A percentile compares a stretch with the other conserved stretches of the same genome.
Conservation (phyloP, 2,113 vertebrate species). For the Mobula hypostoma region DNA sequence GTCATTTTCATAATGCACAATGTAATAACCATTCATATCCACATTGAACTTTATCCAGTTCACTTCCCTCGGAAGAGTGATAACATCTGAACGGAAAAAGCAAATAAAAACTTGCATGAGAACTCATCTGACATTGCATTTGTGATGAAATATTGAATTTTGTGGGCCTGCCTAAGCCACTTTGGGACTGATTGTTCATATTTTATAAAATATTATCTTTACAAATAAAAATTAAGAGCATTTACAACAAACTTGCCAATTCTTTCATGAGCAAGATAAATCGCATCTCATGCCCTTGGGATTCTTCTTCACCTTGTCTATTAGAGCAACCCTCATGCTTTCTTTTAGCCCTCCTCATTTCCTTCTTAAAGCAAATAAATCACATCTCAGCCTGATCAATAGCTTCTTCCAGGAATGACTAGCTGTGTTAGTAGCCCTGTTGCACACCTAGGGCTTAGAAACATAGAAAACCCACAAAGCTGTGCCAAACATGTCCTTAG, state of each 20-base stretch:
- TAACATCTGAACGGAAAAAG: constrained; percentile 56
- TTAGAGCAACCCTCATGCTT: too few species aligned
- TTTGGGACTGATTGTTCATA: neutral
- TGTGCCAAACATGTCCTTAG: too few species aligned
- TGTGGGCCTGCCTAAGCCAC: neutral
- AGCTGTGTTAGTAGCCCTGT: neutral
- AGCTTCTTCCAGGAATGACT: neutral
- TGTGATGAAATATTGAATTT: neutral
- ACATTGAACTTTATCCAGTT: constrained; percentile 88
- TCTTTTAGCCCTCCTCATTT: too few species aligned
- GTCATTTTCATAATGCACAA: constrained; percentile 72
- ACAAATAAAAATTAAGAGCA: neutral
- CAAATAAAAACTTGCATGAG: neutral
- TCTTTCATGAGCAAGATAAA: neutral
- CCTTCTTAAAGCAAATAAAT: too few species aligned
- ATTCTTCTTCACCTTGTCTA: too few species aligned
- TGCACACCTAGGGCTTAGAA: too few species aligned
- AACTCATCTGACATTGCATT: too few species aligned
- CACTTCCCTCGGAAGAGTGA: constrained; percentile 70
- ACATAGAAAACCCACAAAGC: too few species aligned
- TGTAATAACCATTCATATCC: constrained; percentile 83
- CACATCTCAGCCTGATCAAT: neutral
- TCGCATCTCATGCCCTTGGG: neutral
- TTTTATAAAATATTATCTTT: neutral
- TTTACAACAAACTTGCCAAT: neutral